Evolutionary conservation across 2,888 invertebrate species (phyloP).

Genomic region (Nycteola revayana): DNA sequence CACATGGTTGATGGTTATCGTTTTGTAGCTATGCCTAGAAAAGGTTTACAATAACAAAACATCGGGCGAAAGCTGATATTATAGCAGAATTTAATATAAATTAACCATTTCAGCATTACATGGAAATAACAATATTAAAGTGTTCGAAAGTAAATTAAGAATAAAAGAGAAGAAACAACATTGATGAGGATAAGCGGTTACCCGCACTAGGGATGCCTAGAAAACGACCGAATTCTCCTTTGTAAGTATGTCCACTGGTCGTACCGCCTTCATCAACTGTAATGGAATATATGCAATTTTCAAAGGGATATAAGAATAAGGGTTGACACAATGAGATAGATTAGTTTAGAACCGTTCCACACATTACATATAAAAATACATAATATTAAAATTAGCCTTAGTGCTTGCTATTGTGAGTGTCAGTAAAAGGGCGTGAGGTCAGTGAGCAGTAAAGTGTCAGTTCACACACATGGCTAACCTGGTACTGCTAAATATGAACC

Average conservation of each 20-base stretch:
- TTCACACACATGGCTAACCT: slow-evolving; percentile 69
- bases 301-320: slow-evolving; percentile 26
- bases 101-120: slow-evolving; percentile 17
- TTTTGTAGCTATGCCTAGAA: slow-evolving; percentile 4
- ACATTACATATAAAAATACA: slow-evolving; percentile 35
- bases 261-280: slow-evolving; percentile 79
- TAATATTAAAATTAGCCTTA: slow-evolving; percentile 47
- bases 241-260: slow-evolving; percentile 68
- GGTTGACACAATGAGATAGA: slow-evolving; percentile 11
- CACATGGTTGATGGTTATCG: neutral
- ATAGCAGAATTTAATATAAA: slow-evolving; percentile 19
- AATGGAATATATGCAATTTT: slow-evolving; percentile 56
- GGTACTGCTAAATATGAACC: slow-evolving; percentile 85
- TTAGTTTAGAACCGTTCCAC: slow-evolving; percentile 18
- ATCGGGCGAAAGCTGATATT: slow-evolving; percentile 14
- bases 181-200: slow-evolving; percentile 71
- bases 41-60: slow-evolving; percentile 3
- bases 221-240: slow-evolving; percentile 84
- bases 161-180: slow-evolving; percentile 49
- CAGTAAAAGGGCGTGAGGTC: slow-evolving; percentile 55
- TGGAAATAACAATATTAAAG: slow-evolving; percentile 18
- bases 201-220: slow-evolving; percentile 85
- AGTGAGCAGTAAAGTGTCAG: slow-evolving; percentile 47
- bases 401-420: slow-evolving; percentile 54
- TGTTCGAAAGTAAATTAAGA: slow-evolving; percentile 28